These are phyloP conservation scores for Pterocles orientalis DNA, from an alignment of 2,113 vertebrate species.

Conservation along the genomic window DNA sequence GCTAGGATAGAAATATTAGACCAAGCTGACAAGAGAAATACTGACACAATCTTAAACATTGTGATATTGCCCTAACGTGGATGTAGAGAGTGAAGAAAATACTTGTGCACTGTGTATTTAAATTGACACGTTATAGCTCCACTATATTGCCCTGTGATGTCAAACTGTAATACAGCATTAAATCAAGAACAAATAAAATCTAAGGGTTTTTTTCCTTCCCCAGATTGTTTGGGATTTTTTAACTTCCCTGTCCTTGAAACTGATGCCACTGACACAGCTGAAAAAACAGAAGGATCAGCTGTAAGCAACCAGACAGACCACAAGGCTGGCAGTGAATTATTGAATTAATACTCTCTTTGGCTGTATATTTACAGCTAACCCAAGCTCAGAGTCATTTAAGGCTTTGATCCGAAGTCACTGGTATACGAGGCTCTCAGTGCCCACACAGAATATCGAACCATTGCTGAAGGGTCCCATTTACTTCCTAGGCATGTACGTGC, in stretches of 20 bases:
- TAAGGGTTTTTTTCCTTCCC: not conserved
- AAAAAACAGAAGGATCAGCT: conserved; percentile 34
- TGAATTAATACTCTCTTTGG: not conserved
- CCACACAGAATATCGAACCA: not conserved
- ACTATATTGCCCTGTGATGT: not conserved
- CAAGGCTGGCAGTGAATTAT: conserved; percentile 22
- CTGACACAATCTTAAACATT: not conserved
- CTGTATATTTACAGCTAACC: conserved; percentile 6
- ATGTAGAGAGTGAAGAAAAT: not conserved
- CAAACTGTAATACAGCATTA: conserved; percentile 23
- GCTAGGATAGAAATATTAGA: not conserved
- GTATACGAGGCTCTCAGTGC: not conserved
- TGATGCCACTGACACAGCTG: not conserved
- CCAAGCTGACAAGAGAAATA: conserved; percentile 9
- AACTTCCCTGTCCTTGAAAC: conserved; percentile 55
- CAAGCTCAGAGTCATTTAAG: not conserved
- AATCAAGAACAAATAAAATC: conserved; percentile 42
- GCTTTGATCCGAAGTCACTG: not conserved
- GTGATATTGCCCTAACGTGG: not conserved
- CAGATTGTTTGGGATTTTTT: not conserved
- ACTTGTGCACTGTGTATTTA: conserved; percentile 10
- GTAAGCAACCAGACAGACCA: conserved; percentile 12
- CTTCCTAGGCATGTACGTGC: not conserved
- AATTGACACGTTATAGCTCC: conserved; percentile 21
- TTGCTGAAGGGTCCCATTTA: not conserved